Conservation (phyloP, 2,113 vertebrate genomes). For the Hemichromis elongatus region DNA sequence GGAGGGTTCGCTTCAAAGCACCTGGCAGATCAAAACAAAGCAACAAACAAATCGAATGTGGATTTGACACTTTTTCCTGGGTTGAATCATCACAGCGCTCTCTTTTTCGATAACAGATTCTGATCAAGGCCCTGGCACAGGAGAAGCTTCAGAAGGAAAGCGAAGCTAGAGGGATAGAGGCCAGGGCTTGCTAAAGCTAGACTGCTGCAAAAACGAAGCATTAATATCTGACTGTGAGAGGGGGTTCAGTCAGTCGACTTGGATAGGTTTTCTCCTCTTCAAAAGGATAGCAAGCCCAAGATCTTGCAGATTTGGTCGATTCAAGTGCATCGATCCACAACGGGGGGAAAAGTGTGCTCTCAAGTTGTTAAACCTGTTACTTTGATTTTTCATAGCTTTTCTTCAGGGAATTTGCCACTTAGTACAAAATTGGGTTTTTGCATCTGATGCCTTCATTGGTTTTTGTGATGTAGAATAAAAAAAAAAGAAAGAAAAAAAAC, state of each 20-base stretch:
- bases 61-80: slow-evolving; percentile 59
- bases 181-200: slow-evolving; percentile 57
- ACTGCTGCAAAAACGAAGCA: slow-evolving; percentile 60
- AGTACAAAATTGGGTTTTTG: slow-evolving; percentile 44
- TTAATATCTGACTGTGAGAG: slow-evolving; percentile 68
- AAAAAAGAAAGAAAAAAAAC: slow-evolving; percentile 13
- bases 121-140: slow-evolving; percentile 60
- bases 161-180: slow-evolving; percentile 51
- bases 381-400: slow-evolving; percentile 54
- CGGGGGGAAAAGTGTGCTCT: slow-evolving; percentile 29
- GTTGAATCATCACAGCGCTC: slow-evolving; percentile 57
- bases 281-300: slow-evolving; percentile 70
- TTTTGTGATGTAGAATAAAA: slow-evolving; percentile 46
- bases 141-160: slow-evolving; percentile 56
- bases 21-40: slow-evolving; percentile 53
- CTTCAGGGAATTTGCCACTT: slow-evolving; percentile 40
- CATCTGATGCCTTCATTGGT: slow-evolving; percentile 43
- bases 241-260: slow-evolving; percentile 57
- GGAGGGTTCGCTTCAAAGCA: slow-evolving; percentile 59
- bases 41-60: slow-evolving; percentile 73
- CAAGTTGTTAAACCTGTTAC: slow-evolving; percentile 48
- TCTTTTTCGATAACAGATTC: slow-evolving; percentile 63
- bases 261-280: slow-evolving; percentile 69
- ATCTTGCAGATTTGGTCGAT: slow-evolving; percentile 69
- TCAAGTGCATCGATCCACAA: slow-evolving; percentile 58